Base-by-base conservation (phyloP, 2,888 invertebrate genomes). In the Spatulosminthurus flaviceps region DNA sequence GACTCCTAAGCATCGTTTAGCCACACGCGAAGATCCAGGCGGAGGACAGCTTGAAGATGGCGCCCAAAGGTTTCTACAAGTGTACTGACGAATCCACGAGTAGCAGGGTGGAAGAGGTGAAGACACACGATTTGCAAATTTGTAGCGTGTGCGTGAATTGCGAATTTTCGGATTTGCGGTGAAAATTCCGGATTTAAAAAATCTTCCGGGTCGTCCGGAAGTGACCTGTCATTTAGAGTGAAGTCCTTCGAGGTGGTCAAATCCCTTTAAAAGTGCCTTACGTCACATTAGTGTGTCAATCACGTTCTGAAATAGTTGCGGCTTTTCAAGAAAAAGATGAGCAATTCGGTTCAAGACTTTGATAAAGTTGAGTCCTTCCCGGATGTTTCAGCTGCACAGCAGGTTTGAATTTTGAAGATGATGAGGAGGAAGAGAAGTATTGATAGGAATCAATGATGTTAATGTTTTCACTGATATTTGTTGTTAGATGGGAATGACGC, bases 131-230 rank as follows among this genome's bases (percentile, higher is more conserved):
- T 29, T 69, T 69, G 69, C 69, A 69, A 69, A 67, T 67, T 69
- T 69, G 69, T 69, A 69, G 69, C 69, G 69, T 69, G 69, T 69
- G 69, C 69, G 69, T 69, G 69, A 69, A 69, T 69, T 69, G 69
- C 26, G 69, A 69, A 69, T 69, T 69, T 29, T 69, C 69, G 69
- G 69, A 29, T 29, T 69, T 69, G 69, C 69, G 69, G 69, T 69
- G 69, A 69, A 69, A 69, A 69, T 69, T 69, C 69, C 69, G 69
- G 69, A 29, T 69, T 69, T 29, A 69, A 69, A 74, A 66, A 51
- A 51, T 51, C 51, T 76, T 76, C 76, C 76, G 76, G 72, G 76
- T 76, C 29, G 64, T 75, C 76, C 76, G 76, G 76, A 76, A 75
- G 22, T 66, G 61, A 76, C 28, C 41, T 66, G 76, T 76, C 76